phyloP scores from a whole-genome alignment of 1,140 invertebrate genomes.

The Anoplolepis gracilipes region DNA sequence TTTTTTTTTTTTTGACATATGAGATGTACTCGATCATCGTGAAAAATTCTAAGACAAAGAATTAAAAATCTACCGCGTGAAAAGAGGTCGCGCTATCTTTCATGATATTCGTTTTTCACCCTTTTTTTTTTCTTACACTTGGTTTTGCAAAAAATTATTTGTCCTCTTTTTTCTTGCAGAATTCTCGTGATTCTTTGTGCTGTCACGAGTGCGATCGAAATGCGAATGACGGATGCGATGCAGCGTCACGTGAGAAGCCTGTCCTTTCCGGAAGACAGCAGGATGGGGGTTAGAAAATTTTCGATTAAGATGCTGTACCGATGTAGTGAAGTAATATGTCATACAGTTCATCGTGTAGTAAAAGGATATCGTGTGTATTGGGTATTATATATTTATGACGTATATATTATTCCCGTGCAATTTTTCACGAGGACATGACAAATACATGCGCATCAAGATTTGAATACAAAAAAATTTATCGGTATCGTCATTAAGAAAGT shows the following conservation, averaged over 20 bases:
- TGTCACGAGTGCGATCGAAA: slow-evolving; percentile 52
- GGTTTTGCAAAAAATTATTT: slow-evolving; percentile 39
- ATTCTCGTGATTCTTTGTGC: slow-evolving; percentile 24
- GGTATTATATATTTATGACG: neutral
- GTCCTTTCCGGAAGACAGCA: slow-evolving; percentile 78
- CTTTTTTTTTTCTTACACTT: slow-evolving; percentile 25
- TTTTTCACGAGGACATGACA: neutral
- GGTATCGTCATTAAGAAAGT: neutral
- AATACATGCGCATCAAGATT: neutral
- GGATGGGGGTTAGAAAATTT: slow-evolving; percentile 76
- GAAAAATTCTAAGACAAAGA: slow-evolving; percentile 42
- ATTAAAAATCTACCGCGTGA: slow-evolving; percentile 20
- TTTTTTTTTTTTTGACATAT: neutral
- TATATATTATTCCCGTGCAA: neutral
- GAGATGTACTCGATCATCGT: slow-evolving; percentile 31
- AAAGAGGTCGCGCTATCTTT: slow-evolving; percentile 34
- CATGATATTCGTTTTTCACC: neutral
- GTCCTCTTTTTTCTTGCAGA: slow-evolving; percentile 42
- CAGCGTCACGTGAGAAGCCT: slow-evolving; percentile 73
- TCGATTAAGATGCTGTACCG: slow-evolving; percentile 12
- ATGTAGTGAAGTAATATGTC: neutral
- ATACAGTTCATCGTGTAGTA: neutral
- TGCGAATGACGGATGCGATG: slow-evolving; percentile 67
- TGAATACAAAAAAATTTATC: neutral
- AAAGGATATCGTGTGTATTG: neutral